Base-by-base conservation (phyloP, 64 coral and sea anemone genomes). In the Dendrophyllia cribrosa region DNA sequence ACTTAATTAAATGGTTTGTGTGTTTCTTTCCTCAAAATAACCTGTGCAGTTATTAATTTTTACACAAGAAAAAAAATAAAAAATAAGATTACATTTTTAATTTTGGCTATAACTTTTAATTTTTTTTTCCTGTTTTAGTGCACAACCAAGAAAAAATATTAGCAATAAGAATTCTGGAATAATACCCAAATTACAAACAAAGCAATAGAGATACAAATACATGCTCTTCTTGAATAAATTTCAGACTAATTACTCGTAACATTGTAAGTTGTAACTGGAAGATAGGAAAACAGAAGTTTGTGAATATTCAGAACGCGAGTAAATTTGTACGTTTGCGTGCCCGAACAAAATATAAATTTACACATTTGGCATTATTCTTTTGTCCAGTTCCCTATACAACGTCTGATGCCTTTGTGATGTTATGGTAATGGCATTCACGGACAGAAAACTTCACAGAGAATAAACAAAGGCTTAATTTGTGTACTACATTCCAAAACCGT, bases 401-500 rank as follows among this genome's bases (percentile, higher is more conserved):
- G 12, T 56, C 53, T 9, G 53, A 56, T 34, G 12, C 53, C 7
- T 9, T 56, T 75, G 44, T 75, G 72, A 75, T 75, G 44, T 75
- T 49, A 75, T 49, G 43, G 17, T 43, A 9, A n/a, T 48, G 46
- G 16, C 51, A 75, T 51, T 75, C 15, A 49, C 34, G 34, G 34
- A 34, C 34, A 34, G 34, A 34, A 34, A 34, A 34, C 34, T 34
- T 34, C 34, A 34, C 34, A 34, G 0, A 17, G 5, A 75, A 75
- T 50, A 75, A 51, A 75, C 72, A 75, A 75, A 47, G 46, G 43
- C 72, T 50, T 75, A 43, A 75, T 4, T 20, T 75, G 4, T 50
- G 72, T 75, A 75, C 16, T 17, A 19, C 46, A 75, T 75, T 75
- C 72, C 72, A 75, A 4, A 75, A 51, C 45, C 44, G 44, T 75